Evolutionary conservation across 2,888 invertebrate species (phyloP).

Genomic region (Dascillus cervinus): DNA sequence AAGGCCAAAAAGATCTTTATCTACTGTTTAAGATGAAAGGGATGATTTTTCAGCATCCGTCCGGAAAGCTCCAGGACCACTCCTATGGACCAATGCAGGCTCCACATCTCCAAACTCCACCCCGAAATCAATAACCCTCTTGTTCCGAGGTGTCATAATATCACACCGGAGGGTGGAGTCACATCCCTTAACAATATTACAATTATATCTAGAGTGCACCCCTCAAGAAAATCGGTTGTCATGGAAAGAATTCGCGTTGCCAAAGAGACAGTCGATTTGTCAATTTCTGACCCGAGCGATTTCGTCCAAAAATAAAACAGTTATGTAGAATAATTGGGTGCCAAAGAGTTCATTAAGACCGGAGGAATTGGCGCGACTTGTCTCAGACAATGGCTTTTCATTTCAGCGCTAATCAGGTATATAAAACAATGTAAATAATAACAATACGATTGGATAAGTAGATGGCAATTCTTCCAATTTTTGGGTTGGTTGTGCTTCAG

Average conservation of each 20-base stretch:
- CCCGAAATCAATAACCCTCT: slow-evolving; percentile 16
- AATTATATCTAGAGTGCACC: too few relatives aligned
- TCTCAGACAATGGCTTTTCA: slow-evolving; percentile 17
- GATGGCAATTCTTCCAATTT: too few relatives aligned
- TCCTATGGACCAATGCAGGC: slow-evolving; percentile 13
- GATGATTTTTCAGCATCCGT: slow-evolving; percentile 17
- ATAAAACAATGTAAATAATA: background rate
- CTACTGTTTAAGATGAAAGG: slow-evolving; percentile 14
- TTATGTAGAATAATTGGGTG: too few relatives aligned
- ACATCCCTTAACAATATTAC: too few relatives aligned
- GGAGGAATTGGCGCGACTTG: slow-evolving; percentile 5
- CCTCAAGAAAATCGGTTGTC: slow-evolving; percentile 10
- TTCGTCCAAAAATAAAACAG: too few relatives aligned
- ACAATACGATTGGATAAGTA: too few relatives aligned
- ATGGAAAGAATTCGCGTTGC: slow-evolving; percentile 12
- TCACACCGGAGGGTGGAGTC: background rate
- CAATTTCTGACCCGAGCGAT: too few relatives aligned
- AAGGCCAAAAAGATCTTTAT: slow-evolving; percentile 17
- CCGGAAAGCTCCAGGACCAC: slow-evolving; percentile 13
- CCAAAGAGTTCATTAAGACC: too few relatives aligned
- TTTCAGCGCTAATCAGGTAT: slow-evolving; percentile 23
- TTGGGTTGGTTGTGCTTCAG: too few relatives aligned
- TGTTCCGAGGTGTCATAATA: slow-evolving; percentile 17
- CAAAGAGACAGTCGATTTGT: slow-evolving; percentile 12
- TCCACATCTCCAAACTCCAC: slow-evolving; percentile 9